Percentiles rank a stretch among this genome's conserved stretches.
phyloP scores from a whole-genome alignment of 2,888 invertebrate genomes.

The Carcina quercana region DNA sequence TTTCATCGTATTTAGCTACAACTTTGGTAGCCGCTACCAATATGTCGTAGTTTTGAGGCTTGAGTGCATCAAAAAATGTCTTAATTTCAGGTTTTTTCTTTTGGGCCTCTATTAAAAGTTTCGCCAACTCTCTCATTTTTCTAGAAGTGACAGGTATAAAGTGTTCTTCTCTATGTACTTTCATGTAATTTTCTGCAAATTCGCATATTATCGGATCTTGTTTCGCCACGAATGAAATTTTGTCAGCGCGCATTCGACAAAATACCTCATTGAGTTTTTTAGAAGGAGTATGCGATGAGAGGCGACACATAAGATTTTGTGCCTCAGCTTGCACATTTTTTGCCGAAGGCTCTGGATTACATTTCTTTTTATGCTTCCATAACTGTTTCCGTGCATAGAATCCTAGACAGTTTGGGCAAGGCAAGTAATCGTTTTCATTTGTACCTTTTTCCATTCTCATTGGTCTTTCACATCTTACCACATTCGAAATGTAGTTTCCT shows the following conservation, averaged over 20 bases:
- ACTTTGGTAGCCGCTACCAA: constrained; percentile 11
- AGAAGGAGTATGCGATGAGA: too few relatives aligned
- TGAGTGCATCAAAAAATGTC: constrained; percentile 6
- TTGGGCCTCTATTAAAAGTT: too few relatives aligned
- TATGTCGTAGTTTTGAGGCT: constrained; percentile 10
- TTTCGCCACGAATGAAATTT: constrained; percentile 14
- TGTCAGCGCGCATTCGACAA: constrained; percentile 10
- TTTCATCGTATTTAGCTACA: constrained; percentile 15
- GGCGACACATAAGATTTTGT: not conserved
- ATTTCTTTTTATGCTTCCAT: constrained; percentile 3
- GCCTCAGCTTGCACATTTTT: constrained; percentile 2
- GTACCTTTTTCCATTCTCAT: not conserved
- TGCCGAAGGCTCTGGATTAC: not conserved
- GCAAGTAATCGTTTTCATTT: constrained; percentile 2
- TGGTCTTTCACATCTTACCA: constrained; percentile 1
- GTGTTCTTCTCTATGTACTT: constrained; percentile 17
- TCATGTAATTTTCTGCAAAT: constrained; percentile 14
- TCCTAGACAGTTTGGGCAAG: constrained; percentile 2
- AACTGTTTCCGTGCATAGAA: constrained; percentile 4
- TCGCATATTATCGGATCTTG: constrained; percentile 16
- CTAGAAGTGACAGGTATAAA: constrained; percentile 16
- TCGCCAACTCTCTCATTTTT: constrained; percentile 17
- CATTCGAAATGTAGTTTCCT: constrained; percentile 2
- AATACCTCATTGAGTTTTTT: constrained; percentile 6
- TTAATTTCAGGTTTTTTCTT: constrained; percentile 5